Evolutionary conservation across 1,140 invertebrate genomes (phyloP).

Genomic region (Holcopasites calliopsidis): DNA sequence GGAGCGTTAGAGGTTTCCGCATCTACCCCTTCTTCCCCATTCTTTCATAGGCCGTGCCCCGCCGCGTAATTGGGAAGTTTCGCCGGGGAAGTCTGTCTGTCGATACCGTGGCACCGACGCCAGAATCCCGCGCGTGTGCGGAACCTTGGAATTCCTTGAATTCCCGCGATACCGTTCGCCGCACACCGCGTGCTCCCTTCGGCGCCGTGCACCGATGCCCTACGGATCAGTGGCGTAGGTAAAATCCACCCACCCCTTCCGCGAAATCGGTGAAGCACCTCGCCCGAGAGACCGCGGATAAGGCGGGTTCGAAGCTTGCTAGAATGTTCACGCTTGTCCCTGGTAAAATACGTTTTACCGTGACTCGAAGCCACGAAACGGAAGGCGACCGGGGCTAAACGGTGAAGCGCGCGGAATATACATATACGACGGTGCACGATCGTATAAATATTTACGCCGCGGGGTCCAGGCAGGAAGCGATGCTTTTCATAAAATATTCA

Average conservation of each 20-base stretch:
- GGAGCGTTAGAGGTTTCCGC: no score
- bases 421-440: background rate
- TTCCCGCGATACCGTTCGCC: constrained; percentile 56
- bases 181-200: constrained; percentile 48
- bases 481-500: constrained; percentile 29
- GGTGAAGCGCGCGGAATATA: no score
- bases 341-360: no score
- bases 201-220: constrained; percentile 35
- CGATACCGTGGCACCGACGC: constrained; percentile 34
- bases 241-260: background rate
- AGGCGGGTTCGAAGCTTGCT: no score
- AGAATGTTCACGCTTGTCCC: no score
- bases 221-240: constrained; percentile 43
- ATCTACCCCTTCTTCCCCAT: no score
- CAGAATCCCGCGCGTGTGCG: constrained; percentile 12
- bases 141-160: constrained; percentile 56
- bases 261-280: background rate
- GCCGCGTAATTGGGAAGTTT: constrained; percentile 55
- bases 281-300: background rate
- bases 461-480: background rate
- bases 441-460: background rate
- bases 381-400: no score
- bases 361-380: no score
- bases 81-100: constrained; percentile 37
- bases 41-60: background rate